Conservation (phyloP, 64 coral and sea anemone genomes). For the Stichodactyla helianthus region DNA sequence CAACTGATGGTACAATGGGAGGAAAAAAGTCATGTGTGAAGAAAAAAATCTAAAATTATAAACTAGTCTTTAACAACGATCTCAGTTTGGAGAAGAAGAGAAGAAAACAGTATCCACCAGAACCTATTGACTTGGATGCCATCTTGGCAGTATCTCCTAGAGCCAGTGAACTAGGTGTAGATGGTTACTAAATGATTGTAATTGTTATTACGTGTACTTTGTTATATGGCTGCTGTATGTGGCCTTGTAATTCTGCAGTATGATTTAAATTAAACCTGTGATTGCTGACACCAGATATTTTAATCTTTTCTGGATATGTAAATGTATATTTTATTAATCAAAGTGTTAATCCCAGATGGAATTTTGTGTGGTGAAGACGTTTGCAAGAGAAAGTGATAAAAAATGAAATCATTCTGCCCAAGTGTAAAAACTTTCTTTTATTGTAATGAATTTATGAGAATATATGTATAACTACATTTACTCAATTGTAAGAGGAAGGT, state of each 20-base stretch:
- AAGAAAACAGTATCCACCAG: slow-evolving; percentile 45
- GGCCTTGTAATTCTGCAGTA: not conserved
- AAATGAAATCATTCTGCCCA: too few species aligned
- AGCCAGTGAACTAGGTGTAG: slow-evolving; percentile 38
- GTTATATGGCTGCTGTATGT: not conserved
- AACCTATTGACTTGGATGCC: slow-evolving; percentile 53
- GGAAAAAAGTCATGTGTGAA: not conserved
- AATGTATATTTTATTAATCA: too few species aligned
- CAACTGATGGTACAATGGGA: too few species aligned
- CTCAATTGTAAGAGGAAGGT: too few species aligned
- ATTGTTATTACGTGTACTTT: not conserved
- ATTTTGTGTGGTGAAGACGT: too few species aligned
- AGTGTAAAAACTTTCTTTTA: too few species aligned
- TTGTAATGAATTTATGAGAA: too few species aligned
- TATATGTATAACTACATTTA: too few species aligned
- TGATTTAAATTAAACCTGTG: not conserved
- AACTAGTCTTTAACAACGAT: slow-evolving; percentile 13
- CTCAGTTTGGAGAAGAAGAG: slow-evolving; percentile 55
- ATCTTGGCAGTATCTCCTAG: slow-evolving; percentile 35
- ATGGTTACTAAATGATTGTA: slow-evolving; percentile 42
- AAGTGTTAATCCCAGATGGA: too few species aligned
- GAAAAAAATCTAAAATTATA: not conserved
- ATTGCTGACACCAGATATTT: not conserved
- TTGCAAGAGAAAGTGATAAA: too few species aligned
- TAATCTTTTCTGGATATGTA: too few species aligned